These are phyloP conservation scores for Nephila pilipes DNA, from an alignment of 1,140 invertebrate species.

Conservation along the genomic window DNA sequence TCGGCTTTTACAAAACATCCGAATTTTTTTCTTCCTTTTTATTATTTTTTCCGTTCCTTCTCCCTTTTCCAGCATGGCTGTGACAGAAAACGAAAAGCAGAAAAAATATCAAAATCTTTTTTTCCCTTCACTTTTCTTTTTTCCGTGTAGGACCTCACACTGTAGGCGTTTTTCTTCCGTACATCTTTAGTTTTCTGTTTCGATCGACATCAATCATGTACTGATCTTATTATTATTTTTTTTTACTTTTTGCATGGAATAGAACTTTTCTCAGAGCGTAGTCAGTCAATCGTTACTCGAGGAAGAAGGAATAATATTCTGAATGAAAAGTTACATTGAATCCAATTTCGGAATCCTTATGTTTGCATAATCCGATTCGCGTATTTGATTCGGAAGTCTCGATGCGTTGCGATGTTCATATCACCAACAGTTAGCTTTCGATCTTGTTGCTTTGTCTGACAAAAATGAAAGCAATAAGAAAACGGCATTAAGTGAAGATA, in stretches of 20 bases:
- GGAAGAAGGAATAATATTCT: background rate
- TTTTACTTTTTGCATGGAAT: background rate
- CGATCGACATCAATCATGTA: conserved; percentile 24
- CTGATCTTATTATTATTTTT: background rate
- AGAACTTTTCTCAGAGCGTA: background rate
- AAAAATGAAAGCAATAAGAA: too few relatives aligned
- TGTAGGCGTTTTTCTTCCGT: conserved; percentile 13
- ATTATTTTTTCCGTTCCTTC: background rate
- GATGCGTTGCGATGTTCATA: background rate
- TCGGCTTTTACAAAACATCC: conserved; percentile 7
- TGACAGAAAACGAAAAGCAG: background rate
- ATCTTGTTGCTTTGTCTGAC: too few relatives aligned
- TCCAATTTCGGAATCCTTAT: background rate
- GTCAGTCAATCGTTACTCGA: background rate
- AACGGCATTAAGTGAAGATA: too few relatives aligned
- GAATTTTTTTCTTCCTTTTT: background rate
- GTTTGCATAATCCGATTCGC: background rate
- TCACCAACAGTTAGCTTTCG: background rate
- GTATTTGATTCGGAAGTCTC: background rate
- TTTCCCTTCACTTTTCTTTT: background rate
- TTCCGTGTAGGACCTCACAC: background rate
- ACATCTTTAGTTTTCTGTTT: conserved; percentile 39
- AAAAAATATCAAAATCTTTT: background rate
- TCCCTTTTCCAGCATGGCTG: background rate
- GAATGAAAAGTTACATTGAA: background rate